Evolutionary conservation across 2,797 vertebrate species (phyloP).

Genomic region (Nannoperca obscura): DNA sequence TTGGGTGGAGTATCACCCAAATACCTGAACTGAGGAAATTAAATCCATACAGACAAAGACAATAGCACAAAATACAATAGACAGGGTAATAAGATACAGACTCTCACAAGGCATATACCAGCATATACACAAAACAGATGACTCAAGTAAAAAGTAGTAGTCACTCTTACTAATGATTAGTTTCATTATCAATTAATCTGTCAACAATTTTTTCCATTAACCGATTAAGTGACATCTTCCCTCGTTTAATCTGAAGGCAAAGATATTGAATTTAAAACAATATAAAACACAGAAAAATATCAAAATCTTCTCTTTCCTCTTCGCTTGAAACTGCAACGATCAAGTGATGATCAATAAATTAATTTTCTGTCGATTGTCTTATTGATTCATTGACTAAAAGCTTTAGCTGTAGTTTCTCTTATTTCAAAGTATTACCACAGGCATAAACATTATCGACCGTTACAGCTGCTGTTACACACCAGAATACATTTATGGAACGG

Average conservation of each 20-base stretch:
- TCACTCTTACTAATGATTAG: neutral
- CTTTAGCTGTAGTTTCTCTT: neutral
- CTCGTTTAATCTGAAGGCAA: neutral
- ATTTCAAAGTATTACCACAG: neutral
- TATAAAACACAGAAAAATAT: neutral
- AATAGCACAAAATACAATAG: slow-evolving; percentile 22
- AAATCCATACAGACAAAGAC: slow-evolving; percentile 31
- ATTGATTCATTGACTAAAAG: fast-evolving
- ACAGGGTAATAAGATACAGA: slow-evolving; percentile 5
- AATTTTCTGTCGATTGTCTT: neutral
- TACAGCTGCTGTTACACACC: slow-evolving; percentile 2
- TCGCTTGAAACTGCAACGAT: neutral
- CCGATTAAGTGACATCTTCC: too few relatives aligned
- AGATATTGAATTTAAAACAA: neutral
- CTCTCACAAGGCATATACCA: neutral
- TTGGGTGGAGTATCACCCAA: slow-evolving; percentile 29
- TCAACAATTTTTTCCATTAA: neutral
- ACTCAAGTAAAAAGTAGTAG: neutral
- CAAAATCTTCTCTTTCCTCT: neutral
- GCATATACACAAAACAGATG: neutral
- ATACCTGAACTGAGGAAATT: slow-evolving; percentile 32
- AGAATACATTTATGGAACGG: slow-evolving; percentile 27
- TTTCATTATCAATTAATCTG: neutral
- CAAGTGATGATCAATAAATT: neutral
- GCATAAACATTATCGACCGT: neutral